Conservation (phyloP, 1,140 invertebrate species). For the Panagrolaimus sp. region DNA sequence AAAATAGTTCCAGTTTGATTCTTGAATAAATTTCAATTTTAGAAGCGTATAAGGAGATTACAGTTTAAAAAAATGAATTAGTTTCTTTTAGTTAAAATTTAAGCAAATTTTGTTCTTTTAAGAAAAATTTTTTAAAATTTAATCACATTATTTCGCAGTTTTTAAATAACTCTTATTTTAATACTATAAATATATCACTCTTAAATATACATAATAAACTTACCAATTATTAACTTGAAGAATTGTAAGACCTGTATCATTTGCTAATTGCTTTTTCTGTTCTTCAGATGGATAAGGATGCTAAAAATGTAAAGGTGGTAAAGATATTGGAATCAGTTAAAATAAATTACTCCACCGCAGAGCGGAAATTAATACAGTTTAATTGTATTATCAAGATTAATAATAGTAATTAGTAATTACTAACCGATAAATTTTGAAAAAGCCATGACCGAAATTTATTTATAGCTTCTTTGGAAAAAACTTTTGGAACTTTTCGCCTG, state of each 20-base stretch:
- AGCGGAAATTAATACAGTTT: not conserved
- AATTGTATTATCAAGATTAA: not conserved
- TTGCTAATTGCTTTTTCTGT: slow-evolving; percentile 99
- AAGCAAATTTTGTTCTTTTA: too few species aligned
- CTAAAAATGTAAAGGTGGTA: slow-evolving; percentile 86
- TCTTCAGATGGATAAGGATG: slow-evolving; percentile 99
- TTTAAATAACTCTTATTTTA: too few species aligned
- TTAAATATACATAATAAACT: slow-evolving; percentile 64
- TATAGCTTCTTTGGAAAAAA: slow-evolving; percentile 58
- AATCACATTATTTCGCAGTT: too few species aligned
- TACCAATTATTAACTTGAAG: slow-evolving; percentile 99
- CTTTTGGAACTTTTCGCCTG: slow-evolving; percentile 55
- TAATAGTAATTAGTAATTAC: slow-evolving; percentile 21
- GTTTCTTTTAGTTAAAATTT: too few species aligned
- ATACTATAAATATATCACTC: not conserved
- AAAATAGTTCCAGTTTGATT: too few species aligned
- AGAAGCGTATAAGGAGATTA: too few species aligned
- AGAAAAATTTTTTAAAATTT: too few species aligned
- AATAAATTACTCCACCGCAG: slow-evolving; percentile 61
- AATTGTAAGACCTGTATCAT: slow-evolving; percentile 98
- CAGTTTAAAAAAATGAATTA: too few species aligned
- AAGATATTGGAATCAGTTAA: slow-evolving; percentile 61
- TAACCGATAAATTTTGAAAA: slow-evolving; percentile 57
- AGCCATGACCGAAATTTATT: slow-evolving; percentile 58
- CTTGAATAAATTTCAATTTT: too few species aligned